Evolutionary conservation across 2,113 vertebrate genomes (phyloP).

Genomic region (Pavo muticus): DNA sequence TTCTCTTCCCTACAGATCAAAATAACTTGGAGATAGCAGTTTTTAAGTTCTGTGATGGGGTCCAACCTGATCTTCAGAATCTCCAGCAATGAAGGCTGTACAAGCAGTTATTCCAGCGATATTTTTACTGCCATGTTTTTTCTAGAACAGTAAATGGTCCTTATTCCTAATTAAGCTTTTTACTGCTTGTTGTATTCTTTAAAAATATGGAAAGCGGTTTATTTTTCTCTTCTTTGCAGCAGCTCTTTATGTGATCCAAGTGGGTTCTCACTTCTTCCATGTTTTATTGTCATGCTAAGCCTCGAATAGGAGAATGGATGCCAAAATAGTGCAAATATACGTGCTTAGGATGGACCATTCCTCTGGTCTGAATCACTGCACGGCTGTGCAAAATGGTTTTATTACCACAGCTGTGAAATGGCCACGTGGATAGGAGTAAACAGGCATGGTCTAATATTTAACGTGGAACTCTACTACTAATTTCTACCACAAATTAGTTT

Average conservation of each 20-base stretch:
- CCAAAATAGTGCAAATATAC: neutral
- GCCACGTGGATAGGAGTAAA: neutral
- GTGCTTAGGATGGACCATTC: neutral
- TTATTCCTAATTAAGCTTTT: slow-evolving; percentile 16
- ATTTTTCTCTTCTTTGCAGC: neutral
- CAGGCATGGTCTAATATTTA: neutral
- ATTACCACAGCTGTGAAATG: neutral
- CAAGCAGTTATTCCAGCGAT: neutral
- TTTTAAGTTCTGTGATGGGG: neutral
- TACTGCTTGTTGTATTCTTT: neutral
- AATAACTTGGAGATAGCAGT: neutral
- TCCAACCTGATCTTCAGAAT: neutral
- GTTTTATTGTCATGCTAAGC: neutral
- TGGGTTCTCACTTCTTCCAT: neutral
- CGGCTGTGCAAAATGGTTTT: neutral
- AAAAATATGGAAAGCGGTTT: neutral
- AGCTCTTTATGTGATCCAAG: neutral
- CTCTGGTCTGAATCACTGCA: neutral
- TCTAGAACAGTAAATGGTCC: neutral
- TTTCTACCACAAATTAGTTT: neutral
- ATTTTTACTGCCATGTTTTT: neutral
- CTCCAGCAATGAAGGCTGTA: neutral
- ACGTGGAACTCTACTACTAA: neutral
- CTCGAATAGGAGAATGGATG: neutral
- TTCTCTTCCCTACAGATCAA: neutral